Evolutionary conservation across 2,797 vertebrate genomes (phyloP).

Genomic region (Mormyrus proboscirostris): DNA sequence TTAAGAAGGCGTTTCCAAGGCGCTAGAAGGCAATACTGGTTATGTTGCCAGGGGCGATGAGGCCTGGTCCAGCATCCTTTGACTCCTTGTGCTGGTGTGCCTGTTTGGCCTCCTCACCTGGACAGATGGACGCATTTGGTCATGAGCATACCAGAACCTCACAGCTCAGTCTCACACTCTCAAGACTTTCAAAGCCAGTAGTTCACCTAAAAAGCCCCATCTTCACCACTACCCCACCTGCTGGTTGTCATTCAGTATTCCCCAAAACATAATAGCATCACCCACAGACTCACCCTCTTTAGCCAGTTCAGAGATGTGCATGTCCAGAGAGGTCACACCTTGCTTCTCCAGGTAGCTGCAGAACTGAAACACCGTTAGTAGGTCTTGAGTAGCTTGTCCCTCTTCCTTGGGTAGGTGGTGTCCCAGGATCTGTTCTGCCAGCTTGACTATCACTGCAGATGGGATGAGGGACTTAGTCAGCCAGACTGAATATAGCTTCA

Average conservation of each 20-base stretch:
- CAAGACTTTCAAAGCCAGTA: background rate
- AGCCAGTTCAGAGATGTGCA: constrained; percentile 73
- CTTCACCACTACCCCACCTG: background rate
- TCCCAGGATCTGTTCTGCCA: constrained; percentile 75
- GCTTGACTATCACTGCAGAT: constrained; percentile 67
- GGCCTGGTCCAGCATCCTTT: constrained; percentile 74
- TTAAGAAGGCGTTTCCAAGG: background rate
- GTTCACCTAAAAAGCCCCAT: background rate
- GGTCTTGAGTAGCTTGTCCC: constrained; percentile 51
- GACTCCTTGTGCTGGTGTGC: constrained; percentile 80
- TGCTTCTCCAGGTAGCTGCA: constrained; percentile 80
- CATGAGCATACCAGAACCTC: background rate
- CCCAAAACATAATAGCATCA: background rate
- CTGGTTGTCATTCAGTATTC: background rate
- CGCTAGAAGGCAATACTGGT: constrained; percentile 89
- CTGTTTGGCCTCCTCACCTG: constrained; percentile 89
- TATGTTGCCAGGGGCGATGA: constrained; percentile 90
- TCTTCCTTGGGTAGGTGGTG: constrained; percentile 69
- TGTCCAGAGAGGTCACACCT: constrained; percentile 62
- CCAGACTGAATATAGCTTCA: background rate
- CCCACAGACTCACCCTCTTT: constrained; percentile 73
- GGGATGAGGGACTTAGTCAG: background rate
- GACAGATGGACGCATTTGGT: constrained; percentile 16
- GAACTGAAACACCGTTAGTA: constrained; percentile 82
- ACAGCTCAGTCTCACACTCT: background rate